These are phyloP conservation scores for Platanista minor DNA, from an alignment of 2,113 vertebrate species.

Conservation along the genomic window DNA sequence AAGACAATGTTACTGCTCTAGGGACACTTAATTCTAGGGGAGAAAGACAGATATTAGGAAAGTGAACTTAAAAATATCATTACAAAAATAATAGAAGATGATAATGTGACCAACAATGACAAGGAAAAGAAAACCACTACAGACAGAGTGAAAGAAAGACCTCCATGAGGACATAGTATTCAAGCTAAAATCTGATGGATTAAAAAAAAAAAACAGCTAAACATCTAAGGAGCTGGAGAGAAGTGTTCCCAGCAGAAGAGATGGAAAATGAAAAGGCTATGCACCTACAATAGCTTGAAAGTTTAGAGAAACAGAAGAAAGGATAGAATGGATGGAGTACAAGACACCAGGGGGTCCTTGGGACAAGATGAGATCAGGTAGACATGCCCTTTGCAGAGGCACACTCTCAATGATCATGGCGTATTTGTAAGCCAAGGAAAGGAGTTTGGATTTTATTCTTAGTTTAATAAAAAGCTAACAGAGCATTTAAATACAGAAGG, in stretches of 20 bases:
- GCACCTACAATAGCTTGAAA: background rate
- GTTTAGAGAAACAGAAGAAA: background rate
- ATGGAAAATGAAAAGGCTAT: background rate
- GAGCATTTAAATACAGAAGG: background rate
- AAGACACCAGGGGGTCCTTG: no score
- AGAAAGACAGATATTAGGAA: background rate
- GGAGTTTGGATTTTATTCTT: background rate
- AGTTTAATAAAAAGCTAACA: background rate
- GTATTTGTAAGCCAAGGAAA: background rate
- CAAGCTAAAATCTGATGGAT: background rate
- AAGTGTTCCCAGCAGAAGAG: background rate
- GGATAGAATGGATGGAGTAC: background rate
- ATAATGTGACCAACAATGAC: background rate
- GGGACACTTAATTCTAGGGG: background rate
- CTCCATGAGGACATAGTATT: background rate
- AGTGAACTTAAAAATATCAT: background rate
- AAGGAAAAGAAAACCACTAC: background rate
- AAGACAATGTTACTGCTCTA: background rate
- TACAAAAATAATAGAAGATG: background rate
- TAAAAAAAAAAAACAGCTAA: background rate
- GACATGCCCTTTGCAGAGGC: background rate
- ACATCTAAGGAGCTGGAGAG: background rate
- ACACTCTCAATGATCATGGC: background rate
- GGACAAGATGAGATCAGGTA: background rate
- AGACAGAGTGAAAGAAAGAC: background rate